Evolutionary conservation across 2,888 invertebrate species (phyloP), one percentile per base, ranked within the genome.

Genomic region (Aphodius sticticus): DNA sequence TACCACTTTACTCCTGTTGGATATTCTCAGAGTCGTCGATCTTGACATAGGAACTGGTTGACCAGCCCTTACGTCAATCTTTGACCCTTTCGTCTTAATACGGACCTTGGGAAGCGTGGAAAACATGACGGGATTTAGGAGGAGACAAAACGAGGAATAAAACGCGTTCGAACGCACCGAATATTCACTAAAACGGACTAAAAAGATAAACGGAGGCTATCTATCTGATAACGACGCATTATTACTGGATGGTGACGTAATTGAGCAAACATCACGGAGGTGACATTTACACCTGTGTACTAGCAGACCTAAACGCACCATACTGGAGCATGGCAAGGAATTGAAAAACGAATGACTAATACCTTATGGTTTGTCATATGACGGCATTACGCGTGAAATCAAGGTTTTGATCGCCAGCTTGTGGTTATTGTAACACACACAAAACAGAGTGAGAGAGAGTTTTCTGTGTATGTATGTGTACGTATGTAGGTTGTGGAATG

Each of bases 1-100:
- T 69, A 89, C 90, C 83, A 89, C 90, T 69, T 76, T 85, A 90
- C 90, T 81, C 89, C 90, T n/a, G 90, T 88, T 81, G 89, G 79
- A 84, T 37, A 85, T 74, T 26, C 80, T 83, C 36, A 84, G 69
- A 77, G 81, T 84, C n/a, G 85, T 84, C 70, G 84, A 81, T 79
- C 84, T 86, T 71, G 84, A 82, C 70, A 85, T 84, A 76, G 85
- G 77, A 70, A 79, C 70, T 81, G 82, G 69, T 16, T 80, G 80
- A 26, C 82, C 81, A 15, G 83, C 76, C 77, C 76, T 80, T 38
- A 84, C 86, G 77, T 86, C 85, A 37, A 89, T 84, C 81, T 84
- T 86, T 75, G 84, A 85, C 70, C 86, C 86, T 53, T 86, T 86
- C 37, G 86, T 84, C 83, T 87, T 88, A n/a, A 89, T 86, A 37